Conservation (phyloP, 30 jellyfish, hydroid and myxozoan species). For the Rhopilema esculentum region DNA sequence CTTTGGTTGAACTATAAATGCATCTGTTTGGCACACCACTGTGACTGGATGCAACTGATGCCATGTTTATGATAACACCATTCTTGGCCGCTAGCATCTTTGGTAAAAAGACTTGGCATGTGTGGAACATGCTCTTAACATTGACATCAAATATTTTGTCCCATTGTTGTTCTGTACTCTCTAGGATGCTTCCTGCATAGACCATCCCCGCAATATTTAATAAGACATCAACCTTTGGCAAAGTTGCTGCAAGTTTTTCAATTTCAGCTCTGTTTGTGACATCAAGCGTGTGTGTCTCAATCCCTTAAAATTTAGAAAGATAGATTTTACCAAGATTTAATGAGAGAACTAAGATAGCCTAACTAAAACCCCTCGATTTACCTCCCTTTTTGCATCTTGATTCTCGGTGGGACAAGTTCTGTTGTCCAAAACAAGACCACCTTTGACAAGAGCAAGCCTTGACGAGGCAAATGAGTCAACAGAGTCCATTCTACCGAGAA, state of each 20-base stretch:
- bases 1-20: constrained; percentile 71
- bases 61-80: constrained; percentile 73
- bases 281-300: constrained; percentile 49
- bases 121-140: constrained; percentile 70
- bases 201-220: constrained; percentile 80
- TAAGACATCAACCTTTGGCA: constrained; percentile 66
- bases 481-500: no score
- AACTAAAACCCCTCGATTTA: no score
- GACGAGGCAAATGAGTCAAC: no score
- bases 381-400: no score
- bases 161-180: constrained; percentile 67
- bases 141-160: constrained; percentile 70
- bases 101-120: constrained; percentile 68
- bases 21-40: constrained; percentile 75
- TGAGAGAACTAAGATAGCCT: no score
- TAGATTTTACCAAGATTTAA: no score
- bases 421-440: no score
- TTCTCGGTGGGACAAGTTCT: no score
- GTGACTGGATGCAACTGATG: constrained; percentile 81
- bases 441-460: no score
- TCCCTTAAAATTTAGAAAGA: constrained; percentile 43
- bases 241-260: constrained; percentile 43
- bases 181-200: constrained; percentile 48
- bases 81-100: constrained; percentile 63
- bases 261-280: constrained; percentile 60